Conservation (phyloP, 2,797 vertebrate genomes). For the Sebastes hubbsi region DNA sequence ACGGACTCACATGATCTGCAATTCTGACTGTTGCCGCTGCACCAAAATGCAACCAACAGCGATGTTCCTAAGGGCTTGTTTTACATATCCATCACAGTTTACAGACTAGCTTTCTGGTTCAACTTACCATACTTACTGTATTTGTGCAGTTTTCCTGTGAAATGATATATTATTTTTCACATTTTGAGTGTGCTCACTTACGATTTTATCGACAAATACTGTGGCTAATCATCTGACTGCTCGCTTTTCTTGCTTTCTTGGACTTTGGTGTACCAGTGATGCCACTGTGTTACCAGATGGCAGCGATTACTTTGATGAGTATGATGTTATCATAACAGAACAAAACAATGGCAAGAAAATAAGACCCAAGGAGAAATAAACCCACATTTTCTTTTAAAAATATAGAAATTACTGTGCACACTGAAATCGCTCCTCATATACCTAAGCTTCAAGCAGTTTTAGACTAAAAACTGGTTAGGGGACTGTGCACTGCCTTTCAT, state of each 20-base stretch:
- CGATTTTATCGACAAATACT: background rate
- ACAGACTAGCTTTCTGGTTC: background rate
- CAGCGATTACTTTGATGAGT: too few species aligned
- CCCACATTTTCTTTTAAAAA: background rate
- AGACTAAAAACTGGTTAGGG: background rate
- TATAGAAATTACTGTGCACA: background rate
- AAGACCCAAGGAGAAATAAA: background rate
- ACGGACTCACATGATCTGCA: background rate
- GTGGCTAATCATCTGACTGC: background rate
- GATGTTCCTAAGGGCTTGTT: background rate
- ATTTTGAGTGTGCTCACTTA: background rate
- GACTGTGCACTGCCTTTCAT: background rate
- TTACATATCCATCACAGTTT: background rate
- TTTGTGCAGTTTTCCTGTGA: background rate
- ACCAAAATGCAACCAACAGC: background rate
- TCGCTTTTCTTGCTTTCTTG: too few species aligned
- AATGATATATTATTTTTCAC: background rate
- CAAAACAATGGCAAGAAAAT: background rate
- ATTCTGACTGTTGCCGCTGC: background rate
- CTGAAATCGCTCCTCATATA: background rate
- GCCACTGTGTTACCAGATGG: background rate
- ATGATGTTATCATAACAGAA: too few species aligned
- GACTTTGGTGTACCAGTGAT: background rate
- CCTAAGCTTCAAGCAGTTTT: background rate
- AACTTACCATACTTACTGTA: background rate